Conservation (phyloP, 2,888 invertebrate genomes). For the Ecdyonurus torrentis region DNA sequence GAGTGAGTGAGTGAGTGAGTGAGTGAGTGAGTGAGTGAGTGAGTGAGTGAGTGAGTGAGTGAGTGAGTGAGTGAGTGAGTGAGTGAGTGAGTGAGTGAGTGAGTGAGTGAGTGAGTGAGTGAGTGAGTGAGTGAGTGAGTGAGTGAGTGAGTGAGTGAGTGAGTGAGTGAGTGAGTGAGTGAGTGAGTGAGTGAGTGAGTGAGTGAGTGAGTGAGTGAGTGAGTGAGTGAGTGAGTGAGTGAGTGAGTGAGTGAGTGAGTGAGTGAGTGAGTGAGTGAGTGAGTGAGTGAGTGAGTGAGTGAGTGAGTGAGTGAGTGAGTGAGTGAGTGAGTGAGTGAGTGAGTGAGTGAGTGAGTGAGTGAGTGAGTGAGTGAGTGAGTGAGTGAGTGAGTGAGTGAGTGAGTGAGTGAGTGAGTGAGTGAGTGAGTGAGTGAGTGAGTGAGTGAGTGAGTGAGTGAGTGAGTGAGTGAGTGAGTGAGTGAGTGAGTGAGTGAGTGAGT, state of each 20-base stretch:
- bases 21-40: conserved; percentile 11
- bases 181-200: conserved; percentile 8
- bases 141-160: conserved; percentile 9
- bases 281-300: neutral
- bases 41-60: conserved; percentile 5
- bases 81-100: conserved; percentile 10
- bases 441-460: neutral
- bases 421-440: conserved; percentile 8
- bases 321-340: conserved; percentile 10
- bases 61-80: conserved; percentile 10
- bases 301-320: conserved; percentile 9
- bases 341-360: conserved; percentile 1
- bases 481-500: conserved; percentile 11
- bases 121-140: conserved; percentile 2
- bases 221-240: conserved; percentile 8
- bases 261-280: conserved; percentile 1
- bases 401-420: conserved; percentile 10
- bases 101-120: neutral
- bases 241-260: conserved; percentile 10
- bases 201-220: conserved; percentile 9
- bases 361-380: conserved; percentile 11
- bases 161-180: conserved; percentile 7
- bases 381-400: conserved; percentile 6
- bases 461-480: conserved; percentile 5
- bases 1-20: neutral